Percentiles rank a stretch among this genome's conserved stretches.
phyloP scores from a whole-genome alignment of 1,140 invertebrate genomes.

The Drosophila leontia region DNA sequence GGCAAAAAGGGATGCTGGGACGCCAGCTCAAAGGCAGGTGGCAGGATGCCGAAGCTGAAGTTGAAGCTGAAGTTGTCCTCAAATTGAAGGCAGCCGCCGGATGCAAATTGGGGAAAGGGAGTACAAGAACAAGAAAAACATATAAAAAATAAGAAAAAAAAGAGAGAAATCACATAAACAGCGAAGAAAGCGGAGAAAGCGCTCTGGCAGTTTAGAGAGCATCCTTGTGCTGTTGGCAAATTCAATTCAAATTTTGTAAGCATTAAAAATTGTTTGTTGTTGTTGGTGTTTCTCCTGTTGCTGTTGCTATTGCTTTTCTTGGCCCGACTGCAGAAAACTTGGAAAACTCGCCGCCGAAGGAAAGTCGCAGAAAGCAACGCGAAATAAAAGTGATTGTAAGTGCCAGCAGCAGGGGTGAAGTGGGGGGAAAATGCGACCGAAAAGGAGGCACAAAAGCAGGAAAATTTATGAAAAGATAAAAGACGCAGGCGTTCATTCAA shows the following conservation, averaged over 20 bases:
- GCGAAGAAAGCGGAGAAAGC: conserved; percentile 37
- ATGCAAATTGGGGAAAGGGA: conserved; percentile 64
- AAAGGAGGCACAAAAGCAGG: conserved; percentile 62
- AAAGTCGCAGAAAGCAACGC: conserved; percentile 49
- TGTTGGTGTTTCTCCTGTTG: conserved; percentile 16
- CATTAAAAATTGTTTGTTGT: conserved; percentile 64
- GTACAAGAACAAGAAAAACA: conserved; percentile 1
- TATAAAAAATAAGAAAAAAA: not conserved
- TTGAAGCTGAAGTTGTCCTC: conserved; percentile 57
- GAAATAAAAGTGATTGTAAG: conserved; percentile 82
- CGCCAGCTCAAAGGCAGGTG: conserved; percentile 30
- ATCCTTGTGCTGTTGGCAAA: conserved; percentile 74
- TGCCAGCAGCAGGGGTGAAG: conserved; percentile 39
- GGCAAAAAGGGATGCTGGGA: conserved; percentile 32
- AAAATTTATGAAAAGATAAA: conserved; percentile 84
- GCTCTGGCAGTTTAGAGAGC: conserved; percentile 52
- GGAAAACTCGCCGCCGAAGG: conserved; percentile 60
- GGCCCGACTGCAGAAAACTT: conserved; percentile 69
- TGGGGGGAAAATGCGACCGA: conserved; percentile 8
- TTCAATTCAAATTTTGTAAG: conserved; percentile 83
- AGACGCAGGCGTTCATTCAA: conserved; percentile 82
- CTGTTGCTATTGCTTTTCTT: conserved; percentile 10
- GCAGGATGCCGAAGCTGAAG: not conserved
- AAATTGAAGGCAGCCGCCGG: conserved; percentile 62
- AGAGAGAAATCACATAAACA: conserved; percentile 33